phyloP scores from a whole-genome alignment of 2,888 invertebrate genomes.

The Diplolepis rosae region DNA sequence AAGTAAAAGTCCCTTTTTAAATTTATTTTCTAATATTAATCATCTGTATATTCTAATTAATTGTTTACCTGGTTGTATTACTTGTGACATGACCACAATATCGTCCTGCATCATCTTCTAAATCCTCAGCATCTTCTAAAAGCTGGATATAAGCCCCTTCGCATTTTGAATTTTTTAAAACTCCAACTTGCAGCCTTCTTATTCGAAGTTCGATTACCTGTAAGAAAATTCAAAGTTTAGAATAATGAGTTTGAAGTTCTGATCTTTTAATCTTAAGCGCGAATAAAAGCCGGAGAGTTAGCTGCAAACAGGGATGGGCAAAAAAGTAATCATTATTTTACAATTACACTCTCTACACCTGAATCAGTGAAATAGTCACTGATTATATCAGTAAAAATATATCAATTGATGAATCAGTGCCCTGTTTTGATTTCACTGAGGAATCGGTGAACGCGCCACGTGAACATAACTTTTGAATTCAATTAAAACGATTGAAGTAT shows the following conservation, averaged over 20 bases:
- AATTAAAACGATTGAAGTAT: neutral
- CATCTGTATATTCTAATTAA: neutral
- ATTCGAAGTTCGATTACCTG: conserved; percentile 64
- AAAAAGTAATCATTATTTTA: too few species aligned
- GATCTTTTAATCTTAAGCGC: too few species aligned
- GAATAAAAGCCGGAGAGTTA: too few species aligned
- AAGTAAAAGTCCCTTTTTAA: neutral
- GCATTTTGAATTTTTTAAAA: conserved; percentile 61
- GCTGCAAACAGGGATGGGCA: neutral
- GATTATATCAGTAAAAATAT: too few species aligned
- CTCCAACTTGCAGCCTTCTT: conserved; percentile 62
- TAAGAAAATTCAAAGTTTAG: neutral
- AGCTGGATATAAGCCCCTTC: conserved; percentile 64
- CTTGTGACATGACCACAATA: conserved; percentile 65
- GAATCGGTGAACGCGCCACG: too few species aligned
- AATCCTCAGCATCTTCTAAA: conserved; percentile 56
- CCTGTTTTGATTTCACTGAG: too few species aligned
- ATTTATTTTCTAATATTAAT: neutral
- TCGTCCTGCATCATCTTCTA: conserved; percentile 59
- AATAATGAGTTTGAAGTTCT: too few species aligned
- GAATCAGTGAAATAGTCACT: too few species aligned
- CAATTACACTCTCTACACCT: too few species aligned
- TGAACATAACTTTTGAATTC: too few species aligned
- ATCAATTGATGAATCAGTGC: too few species aligned
- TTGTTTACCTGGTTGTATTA: conserved; percentile 61